Evolutionary conservation across 2,888 invertebrate genomes (phyloP).

Genomic region (Lottia gigantea): DNA sequence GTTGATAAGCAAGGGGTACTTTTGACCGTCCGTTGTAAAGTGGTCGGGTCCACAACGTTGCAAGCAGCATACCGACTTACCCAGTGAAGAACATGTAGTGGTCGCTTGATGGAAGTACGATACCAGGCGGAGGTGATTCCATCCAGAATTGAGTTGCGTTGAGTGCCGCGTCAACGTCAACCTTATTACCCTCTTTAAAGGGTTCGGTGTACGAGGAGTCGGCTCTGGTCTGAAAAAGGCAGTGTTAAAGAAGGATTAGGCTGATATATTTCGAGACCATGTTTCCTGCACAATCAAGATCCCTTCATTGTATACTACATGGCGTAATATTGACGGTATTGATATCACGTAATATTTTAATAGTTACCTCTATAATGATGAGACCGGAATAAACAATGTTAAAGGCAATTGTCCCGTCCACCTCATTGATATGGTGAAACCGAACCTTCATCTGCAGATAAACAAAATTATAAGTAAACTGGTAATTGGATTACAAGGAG

Average conservation of each 20-base stretch:
- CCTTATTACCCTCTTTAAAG: not conserved
- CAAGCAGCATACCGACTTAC: not conserved
- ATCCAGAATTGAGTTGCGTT: not conserved
- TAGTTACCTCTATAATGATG: not conserved
- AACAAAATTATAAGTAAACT: not conserved
- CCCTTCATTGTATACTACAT: no score
- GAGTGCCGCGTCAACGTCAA: not conserved
- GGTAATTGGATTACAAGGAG: no score
- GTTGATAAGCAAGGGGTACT: no score
- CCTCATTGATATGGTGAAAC: not conserved
- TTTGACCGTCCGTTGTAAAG: no score
- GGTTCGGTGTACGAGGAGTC: not conserved
- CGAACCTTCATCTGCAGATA: not conserved
- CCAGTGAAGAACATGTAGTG: slow-evolving; percentile 1
- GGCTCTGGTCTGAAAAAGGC: not conserved
- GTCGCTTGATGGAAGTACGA: not conserved
- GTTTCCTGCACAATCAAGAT: no score
- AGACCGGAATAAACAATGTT: not conserved
- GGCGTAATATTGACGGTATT: no score
- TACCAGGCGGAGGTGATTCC: not conserved
- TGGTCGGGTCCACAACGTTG: no score
- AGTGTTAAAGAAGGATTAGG: no score
- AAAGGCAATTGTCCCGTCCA: not conserved
- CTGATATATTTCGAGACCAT: no score
- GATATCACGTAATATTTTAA: no score